phyloP scores from a whole-genome alignment of 2,797 vertebrate species.

The Myotis myotis region DNA sequence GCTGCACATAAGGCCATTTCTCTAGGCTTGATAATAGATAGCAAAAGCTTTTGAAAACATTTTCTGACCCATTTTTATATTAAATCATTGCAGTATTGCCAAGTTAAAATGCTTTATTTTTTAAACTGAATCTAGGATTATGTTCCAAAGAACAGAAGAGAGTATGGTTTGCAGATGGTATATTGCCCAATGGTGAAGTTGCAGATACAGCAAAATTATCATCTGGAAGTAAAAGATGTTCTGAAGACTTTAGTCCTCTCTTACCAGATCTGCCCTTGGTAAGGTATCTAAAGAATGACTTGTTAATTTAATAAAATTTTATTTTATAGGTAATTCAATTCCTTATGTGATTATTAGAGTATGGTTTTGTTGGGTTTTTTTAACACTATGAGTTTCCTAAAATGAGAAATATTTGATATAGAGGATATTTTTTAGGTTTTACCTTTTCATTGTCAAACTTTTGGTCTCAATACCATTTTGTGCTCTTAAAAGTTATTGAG shows the following conservation, averaged over 20 bases:
- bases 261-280: constrained; percentile 78
- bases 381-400: neutral
- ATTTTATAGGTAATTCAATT: neutral
- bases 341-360: neutral
- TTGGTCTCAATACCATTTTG: neutral
- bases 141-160: constrained; percentile 92
- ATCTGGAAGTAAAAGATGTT: constrained; percentile 84
- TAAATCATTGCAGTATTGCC: neutral
- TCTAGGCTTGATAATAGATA: neutral
- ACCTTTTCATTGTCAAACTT: neutral
- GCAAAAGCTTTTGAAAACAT: neutral
- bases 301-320: neutral
- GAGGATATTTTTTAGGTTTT: constrained; percentile 27
- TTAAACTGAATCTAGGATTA: constrained; percentile 74
- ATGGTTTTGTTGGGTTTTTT: neutral
- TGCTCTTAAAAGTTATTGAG: constrained; percentile 22
- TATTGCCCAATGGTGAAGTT: constrained; percentile 95
- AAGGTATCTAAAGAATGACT: constrained; percentile 43
- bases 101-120: constrained; percentile 56
- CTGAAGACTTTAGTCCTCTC: constrained; percentile 86
- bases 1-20: constrained; percentile 2
- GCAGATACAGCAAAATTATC: constrained; percentile 92
- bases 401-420: neutral
- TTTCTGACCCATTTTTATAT: neutral
- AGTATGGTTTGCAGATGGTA: constrained; percentile 97